Conservation (phyloP, 2,888 invertebrate species). For the Bombyx huttoni region DNA sequence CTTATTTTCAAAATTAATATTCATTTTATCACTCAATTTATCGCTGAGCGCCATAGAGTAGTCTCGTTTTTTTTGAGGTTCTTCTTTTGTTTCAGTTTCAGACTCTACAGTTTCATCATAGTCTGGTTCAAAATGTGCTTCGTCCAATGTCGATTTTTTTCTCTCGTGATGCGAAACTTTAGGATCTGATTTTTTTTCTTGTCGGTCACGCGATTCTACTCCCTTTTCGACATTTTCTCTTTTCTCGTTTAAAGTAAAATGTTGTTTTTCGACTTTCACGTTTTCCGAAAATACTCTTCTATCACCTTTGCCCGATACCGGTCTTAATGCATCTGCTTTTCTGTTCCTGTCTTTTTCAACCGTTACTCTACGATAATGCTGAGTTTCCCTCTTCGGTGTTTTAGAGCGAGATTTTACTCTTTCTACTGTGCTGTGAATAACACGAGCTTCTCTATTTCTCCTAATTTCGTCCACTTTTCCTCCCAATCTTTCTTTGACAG, state of each 20-base stretch:
- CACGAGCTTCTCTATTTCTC: constrained; percentile 62
- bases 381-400: constrained; percentile 56
- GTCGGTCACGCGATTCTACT: constrained; percentile 12
- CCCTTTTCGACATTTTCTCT: constrained; percentile 38
- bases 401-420: constrained; percentile 67
- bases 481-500: constrained; percentile 85
- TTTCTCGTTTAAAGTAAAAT: constrained; percentile 28
- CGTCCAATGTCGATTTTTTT: constrained; percentile 79
- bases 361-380: constrained; percentile 64
- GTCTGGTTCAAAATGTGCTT: constrained; percentile 82
- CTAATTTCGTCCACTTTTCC: constrained; percentile 78
- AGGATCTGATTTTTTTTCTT: constrained; percentile 22
- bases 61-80: constrained; percentile 51
- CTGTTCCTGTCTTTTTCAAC: constrained; percentile 54
- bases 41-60: constrained; percentile 36
- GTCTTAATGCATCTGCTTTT: constrained; percentile 38
- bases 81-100: constrained; percentile 75
- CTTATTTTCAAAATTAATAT: constrained; percentile 51
- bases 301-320: constrained; percentile 33
- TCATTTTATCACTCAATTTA: constrained; percentile 38
- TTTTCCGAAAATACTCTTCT: constrained; percentile 30
- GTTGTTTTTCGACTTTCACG: constrained; percentile 32
- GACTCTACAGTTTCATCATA: constrained; percentile 76
- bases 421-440: constrained; percentile 70
- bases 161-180: constrained; percentile 56